phyloP scores from a whole-genome alignment of 2,888 invertebrate species.

The Danaus chrysippus region DNA sequence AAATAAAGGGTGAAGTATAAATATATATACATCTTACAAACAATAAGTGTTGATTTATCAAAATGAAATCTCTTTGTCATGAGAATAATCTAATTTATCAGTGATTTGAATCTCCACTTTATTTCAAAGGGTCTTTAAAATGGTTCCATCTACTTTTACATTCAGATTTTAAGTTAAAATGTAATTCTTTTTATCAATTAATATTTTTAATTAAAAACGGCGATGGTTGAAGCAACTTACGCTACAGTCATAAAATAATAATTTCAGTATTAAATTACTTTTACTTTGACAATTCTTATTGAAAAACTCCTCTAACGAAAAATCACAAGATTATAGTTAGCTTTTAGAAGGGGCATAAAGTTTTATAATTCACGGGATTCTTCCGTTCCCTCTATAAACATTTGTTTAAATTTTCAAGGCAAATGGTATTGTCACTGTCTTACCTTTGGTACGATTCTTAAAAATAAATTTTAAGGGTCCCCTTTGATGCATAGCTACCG shows the following conservation, averaged over 20 bases:
- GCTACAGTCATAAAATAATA: too few relatives aligned
- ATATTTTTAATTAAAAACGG: slow-evolving; percentile 1
- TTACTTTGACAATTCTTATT: too few relatives aligned
- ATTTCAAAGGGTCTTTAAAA: slow-evolving; percentile 60
- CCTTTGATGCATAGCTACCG: slow-evolving; percentile 42
- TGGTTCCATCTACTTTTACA: slow-evolving; percentile 53
- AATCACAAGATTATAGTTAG: not conserved
- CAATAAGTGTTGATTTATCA: slow-evolving; percentile 74
- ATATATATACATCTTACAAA: slow-evolving; percentile 63
- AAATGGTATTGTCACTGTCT: slow-evolving; percentile 26
- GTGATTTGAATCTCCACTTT: slow-evolving; percentile 69
- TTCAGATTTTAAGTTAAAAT: slow-evolving; percentile 27
- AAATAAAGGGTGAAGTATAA: slow-evolving; percentile 43
- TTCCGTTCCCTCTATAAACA: slow-evolving; percentile 7
- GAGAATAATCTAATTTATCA: slow-evolving; percentile 75
- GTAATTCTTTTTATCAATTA: slow-evolving; percentile 14
- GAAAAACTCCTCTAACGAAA: too few relatives aligned
- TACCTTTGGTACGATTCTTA: slow-evolving; percentile 48
- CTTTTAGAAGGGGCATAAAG: slow-evolving; percentile 1
- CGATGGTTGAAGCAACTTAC: not conserved
- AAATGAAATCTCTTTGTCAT: slow-evolving; percentile 75
- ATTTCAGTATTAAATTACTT: too few relatives aligned
- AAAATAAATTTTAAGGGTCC: slow-evolving; percentile 47
- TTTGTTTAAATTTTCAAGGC: slow-evolving; percentile 14
- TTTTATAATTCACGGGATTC: not conserved